Conservation (phyloP, 2,797 vertebrate genomes). For the Lacerta agilis region DNA sequence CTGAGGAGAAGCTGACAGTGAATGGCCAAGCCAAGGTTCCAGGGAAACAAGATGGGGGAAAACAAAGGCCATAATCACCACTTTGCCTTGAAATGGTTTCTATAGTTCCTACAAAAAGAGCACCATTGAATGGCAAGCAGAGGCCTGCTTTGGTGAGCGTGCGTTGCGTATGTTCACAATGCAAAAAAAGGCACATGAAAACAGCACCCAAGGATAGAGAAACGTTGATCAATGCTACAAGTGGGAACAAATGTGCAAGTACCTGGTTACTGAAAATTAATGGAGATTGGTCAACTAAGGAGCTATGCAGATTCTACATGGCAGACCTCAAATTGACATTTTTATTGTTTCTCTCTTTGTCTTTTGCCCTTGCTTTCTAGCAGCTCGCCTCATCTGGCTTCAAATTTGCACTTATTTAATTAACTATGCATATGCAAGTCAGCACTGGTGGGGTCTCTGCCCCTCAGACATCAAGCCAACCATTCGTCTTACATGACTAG, state of each 20-base stretch:
- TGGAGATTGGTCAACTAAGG: background rate
- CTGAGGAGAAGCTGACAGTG: constrained; percentile 54
- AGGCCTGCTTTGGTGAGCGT: constrained; percentile 42
- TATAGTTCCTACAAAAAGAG: constrained; percentile 12
- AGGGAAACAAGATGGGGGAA: constrained; percentile 5
- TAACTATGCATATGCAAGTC: background rate
- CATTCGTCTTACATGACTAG: background rate
- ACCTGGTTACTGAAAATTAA: background rate
- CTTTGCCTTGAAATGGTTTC: constrained; percentile 46
- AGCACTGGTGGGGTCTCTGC: background rate
- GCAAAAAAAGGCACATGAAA: background rate
- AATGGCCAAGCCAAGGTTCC: background rate
- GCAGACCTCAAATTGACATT: background rate
- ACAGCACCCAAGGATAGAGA: accelerated
- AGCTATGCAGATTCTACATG: background rate
- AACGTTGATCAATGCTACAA: accelerated
- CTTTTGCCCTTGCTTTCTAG: too few species aligned
- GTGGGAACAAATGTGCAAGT: background rate
- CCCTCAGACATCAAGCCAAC: background rate
- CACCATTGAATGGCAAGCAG: constrained; percentile 18
- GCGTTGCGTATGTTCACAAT: background rate
- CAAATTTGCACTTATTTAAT: background rate
- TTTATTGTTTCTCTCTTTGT: background rate
- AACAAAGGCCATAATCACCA: constrained; percentile 57
- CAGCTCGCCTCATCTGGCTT: background rate